These are phyloP conservation scores for Pararge aegeria DNA, from an alignment of 1,140 invertebrate species.

Conservation along the genomic window DNA sequence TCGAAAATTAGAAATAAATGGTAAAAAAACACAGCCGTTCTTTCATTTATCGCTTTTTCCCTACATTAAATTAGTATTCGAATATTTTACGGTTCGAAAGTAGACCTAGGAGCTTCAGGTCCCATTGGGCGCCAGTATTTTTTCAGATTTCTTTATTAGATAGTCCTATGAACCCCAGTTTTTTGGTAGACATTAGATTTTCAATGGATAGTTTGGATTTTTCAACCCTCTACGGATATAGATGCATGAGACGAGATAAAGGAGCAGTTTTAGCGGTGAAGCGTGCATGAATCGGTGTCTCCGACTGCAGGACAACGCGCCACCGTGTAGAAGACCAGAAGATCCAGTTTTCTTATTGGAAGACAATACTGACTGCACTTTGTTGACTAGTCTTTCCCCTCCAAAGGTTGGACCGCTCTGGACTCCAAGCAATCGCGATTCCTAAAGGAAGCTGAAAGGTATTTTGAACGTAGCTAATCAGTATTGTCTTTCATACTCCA, in stretches of 20 bases:
- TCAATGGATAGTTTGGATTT: slow-evolving; percentile 38
- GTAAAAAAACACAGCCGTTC: slow-evolving; percentile 74
- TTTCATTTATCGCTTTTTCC: slow-evolving; percentile 77
- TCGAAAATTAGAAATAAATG: slow-evolving; percentile 73
- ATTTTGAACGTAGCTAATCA: slow-evolving; percentile 16
- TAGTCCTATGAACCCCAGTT: slow-evolving; percentile 39
- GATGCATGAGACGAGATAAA: slow-evolving; percentile 55
- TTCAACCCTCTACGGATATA: slow-evolving; percentile 43
- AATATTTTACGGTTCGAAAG: slow-evolving; percentile 45
- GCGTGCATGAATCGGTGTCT: slow-evolving; percentile 54
- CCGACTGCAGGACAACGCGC: slow-evolving; percentile 28
- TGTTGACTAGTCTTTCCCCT: too few relatives aligned
- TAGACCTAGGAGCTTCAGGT: slow-evolving; percentile 50
- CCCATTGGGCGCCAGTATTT: slow-evolving; percentile 60
- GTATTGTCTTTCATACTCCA: slow-evolving; percentile 50
- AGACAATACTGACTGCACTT: slow-evolving; percentile 59
- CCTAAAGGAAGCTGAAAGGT: not conserved
- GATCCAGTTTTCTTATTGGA: slow-evolving; percentile 35
- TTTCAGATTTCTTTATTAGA: slow-evolving; percentile 44
- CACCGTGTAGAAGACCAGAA: slow-evolving; percentile 41
- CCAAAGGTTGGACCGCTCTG: not conserved
- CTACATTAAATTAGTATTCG: slow-evolving; percentile 42
- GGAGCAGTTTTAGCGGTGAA: slow-evolving; percentile 46
- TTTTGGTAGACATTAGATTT: slow-evolving; percentile 42
- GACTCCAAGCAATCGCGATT: not conserved